phyloP scores from a whole-genome alignment of 2,113 vertebrate species.

The Abramis brama region DNA sequence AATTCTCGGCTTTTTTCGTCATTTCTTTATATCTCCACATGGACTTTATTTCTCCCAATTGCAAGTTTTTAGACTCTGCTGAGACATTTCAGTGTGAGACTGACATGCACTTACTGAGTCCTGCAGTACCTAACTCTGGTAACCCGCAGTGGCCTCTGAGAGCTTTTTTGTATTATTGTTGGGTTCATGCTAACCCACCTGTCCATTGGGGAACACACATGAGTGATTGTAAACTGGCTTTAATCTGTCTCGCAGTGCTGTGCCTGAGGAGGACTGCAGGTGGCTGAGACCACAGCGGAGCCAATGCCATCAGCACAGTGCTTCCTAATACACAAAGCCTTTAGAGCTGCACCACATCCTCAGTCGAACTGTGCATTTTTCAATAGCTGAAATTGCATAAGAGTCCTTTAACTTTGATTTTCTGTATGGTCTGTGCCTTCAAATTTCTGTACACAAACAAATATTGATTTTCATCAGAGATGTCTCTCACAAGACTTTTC shows the following conservation, averaged over 20 bases:
- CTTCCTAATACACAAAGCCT: constrained; percentile 7
- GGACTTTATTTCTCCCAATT: neutral
- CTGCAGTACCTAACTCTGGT: neutral
- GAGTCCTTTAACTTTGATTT: neutral
- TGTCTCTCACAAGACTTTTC: neutral
- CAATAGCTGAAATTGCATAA: neutral
- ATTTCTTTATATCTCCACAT: neutral
- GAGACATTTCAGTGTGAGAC: neutral
- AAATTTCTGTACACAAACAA: neutral
- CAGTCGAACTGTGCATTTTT: neutral
- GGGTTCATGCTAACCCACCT: constrained; percentile 29
- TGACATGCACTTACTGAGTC: neutral
- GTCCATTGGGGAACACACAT: constrained; percentile 4
- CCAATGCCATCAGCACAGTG: neutral
- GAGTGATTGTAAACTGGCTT: constrained; percentile 42
- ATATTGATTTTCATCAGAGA: neutral
- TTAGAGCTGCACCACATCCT: neutral
- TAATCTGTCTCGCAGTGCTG: constrained; percentile 42
- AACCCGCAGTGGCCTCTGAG: neutral
- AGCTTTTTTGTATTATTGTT: neutral
- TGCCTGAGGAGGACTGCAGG: constrained; percentile 31
- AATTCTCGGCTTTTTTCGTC: too few species aligned
- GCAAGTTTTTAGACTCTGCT: neutral
- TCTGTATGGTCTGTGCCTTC: neutral
- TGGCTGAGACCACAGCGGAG: constrained; percentile 21